These are phyloP conservation scores for Syngnathus scovelli DNA, from an alignment of 2,113 vertebrate species.

Conservation along the genomic window DNA sequence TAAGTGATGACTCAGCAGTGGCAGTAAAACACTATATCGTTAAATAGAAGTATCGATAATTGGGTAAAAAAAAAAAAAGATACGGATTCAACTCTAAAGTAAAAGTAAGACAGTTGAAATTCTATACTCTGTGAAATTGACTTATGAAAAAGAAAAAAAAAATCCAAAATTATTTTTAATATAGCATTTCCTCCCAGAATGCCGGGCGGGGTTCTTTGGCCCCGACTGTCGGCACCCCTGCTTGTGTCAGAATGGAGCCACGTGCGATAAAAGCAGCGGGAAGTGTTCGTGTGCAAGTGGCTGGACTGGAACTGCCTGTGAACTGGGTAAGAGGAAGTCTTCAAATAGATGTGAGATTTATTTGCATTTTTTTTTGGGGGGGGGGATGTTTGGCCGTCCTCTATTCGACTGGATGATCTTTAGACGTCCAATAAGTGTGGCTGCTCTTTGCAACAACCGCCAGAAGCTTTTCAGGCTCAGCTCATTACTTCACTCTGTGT, in stretches of 20 bases:
- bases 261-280: conserved; percentile 74
- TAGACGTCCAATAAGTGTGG: neutral
- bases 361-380: conserved; percentile 1
- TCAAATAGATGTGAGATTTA: neutral
- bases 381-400: neutral
- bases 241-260: conserved; percentile 80
- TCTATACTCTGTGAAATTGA: no score
- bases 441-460: neutral
- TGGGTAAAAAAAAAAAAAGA: no score
- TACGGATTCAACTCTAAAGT: no score
- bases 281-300: conserved; percentile 74
- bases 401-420: neutral
- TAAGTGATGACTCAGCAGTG: neutral
- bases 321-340: conserved; percentile 71
- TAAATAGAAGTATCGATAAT: no score
- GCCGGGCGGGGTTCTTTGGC: conserved; percentile 75
- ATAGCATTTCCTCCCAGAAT: conserved; percentile 66
- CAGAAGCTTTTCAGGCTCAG: neutral
- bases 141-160: no score
- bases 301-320: conserved; percentile 82
- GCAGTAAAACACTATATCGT: conserved; percentile 7
- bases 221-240: conserved; percentile 75
- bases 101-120: no score
- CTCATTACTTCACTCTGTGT: neutral
- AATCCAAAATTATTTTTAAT: no score